Conservation (phyloP, 1,140 invertebrate genomes). For the Drosophila quadrilineata region DNA sequence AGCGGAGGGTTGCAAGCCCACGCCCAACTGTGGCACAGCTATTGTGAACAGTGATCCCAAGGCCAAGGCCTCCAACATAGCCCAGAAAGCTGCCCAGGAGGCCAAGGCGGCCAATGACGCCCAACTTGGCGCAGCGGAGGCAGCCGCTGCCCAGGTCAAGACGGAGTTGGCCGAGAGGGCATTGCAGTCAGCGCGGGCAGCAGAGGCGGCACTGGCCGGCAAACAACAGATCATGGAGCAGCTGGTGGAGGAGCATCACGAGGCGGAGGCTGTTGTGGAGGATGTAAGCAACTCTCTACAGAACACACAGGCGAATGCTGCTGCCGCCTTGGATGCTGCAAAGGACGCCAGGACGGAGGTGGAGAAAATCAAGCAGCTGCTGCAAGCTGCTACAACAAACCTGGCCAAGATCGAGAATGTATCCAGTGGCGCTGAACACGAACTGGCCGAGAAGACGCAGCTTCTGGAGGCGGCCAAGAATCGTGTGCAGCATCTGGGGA, state of each 20-base stretch:
- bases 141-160: slow-evolving; percentile 85
- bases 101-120: slow-evolving; percentile 85
- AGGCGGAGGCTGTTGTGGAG: slow-evolving; percentile 84
- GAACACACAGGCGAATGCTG: slow-evolving; percentile 83
- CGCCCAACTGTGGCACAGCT: not conserved
- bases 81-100: slow-evolving; percentile 85
- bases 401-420: slow-evolving; percentile 83
- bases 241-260: slow-evolving; percentile 83
- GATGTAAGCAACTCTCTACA: slow-evolving; percentile 84
- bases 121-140: slow-evolving; percentile 85
- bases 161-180: slow-evolving; percentile 85
- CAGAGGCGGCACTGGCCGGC: slow-evolving; percentile 84
- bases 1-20: not conserved
- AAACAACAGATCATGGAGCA: slow-evolving; percentile 84
- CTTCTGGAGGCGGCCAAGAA: slow-evolving; percentile 84
- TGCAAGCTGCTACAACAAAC: slow-evolving; percentile 81
- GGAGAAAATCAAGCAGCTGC: slow-evolving; percentile 66
- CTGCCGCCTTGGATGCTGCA: slow-evolving; percentile 81
- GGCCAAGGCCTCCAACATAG: slow-evolving; percentile 49
- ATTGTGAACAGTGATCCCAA: slow-evolving; percentile 5
- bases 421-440: slow-evolving; percentile 47
- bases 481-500: slow-evolving; percentile 83
- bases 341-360: slow-evolving; percentile 82
- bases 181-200: slow-evolving; percentile 85
- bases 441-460: slow-evolving; percentile 84